Conservation (phyloP, 2,113 vertebrate species). For the Thamnaconus septentrionalis region DNA sequence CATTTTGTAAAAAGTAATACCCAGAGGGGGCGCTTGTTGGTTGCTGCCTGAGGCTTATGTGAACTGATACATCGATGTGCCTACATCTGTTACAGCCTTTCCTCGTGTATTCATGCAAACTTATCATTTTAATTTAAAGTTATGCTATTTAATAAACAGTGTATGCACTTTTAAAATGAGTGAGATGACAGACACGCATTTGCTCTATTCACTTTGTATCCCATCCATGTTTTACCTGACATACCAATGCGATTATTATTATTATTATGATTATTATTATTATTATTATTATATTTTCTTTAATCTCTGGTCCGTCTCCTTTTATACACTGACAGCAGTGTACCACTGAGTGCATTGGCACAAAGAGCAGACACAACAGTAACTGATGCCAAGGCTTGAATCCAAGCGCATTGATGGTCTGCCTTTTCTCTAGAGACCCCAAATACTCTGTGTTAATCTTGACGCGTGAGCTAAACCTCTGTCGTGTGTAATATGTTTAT, state of each 20-base stretch:
- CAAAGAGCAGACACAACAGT: constrained; percentile 55
- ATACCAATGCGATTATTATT: constrained; percentile 54
- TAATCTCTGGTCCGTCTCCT: constrained; percentile 36
- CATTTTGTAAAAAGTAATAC: constrained; percentile 41
- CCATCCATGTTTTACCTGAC: constrained; percentile 51
- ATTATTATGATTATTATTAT: constrained; percentile 36
- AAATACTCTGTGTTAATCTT: constrained; percentile 64
- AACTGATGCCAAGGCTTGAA: constrained; percentile 51
- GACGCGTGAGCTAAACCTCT: constrained; percentile 57
- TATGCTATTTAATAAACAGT: constrained; percentile 89
- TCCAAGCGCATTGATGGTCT: constrained; percentile 53
- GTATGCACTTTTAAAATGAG: constrained; percentile 86
- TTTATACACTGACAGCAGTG: constrained; percentile 64
- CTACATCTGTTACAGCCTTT: constrained; percentile 89
- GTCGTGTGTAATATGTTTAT: constrained; percentile 63
- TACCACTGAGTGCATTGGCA: constrained; percentile 59
- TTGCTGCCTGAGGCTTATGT: constrained; percentile 62
- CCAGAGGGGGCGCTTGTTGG: constrained; percentile 74
- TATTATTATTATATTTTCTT: constrained; percentile 27
- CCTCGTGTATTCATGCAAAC: constrained; percentile 82
- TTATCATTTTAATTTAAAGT: constrained; percentile 84
- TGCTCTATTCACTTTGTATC: constrained; percentile 61
- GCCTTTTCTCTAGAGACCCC: constrained; percentile 60
- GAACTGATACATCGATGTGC: constrained; percentile 87
- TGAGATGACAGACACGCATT: constrained; percentile 65